phyloP scores from a whole-genome alignment of 2,797 vertebrate genomes.

The Girardinus metallicus region DNA sequence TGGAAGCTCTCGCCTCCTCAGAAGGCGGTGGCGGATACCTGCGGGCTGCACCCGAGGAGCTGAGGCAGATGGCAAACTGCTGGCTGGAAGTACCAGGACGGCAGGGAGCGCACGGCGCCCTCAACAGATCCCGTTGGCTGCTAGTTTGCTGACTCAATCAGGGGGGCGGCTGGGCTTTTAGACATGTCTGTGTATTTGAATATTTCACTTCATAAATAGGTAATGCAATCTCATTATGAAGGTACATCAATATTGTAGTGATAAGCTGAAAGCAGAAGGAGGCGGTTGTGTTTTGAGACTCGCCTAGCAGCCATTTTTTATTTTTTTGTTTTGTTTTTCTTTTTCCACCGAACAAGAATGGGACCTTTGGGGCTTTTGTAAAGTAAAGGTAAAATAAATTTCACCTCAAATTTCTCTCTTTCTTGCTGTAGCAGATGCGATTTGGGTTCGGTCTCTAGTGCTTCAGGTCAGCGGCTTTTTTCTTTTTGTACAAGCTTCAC shows the following conservation, averaged over 20 bases:
- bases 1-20: slow-evolving; percentile 60
- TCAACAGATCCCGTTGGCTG: not conserved
- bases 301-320: not conserved
- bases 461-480: not conserved
- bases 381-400: not conserved
- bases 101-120: not conserved
- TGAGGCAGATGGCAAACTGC: slow-evolving; percentile 25
- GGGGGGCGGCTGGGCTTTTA: slow-evolving; percentile 51
- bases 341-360: not conserved
- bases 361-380: not conserved
- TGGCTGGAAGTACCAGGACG: not conserved
- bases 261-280: slow-evolving; percentile 49
- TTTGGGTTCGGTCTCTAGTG: not conserved
- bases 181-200: slow-evolving; percentile 74
- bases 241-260: slow-evolving; percentile 72
- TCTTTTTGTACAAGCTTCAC: not conserved
- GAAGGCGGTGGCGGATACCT: slow-evolving; percentile 66
- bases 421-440: not conserved
- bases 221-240: slow-evolving; percentile 74
- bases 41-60: slow-evolving; percentile 54
- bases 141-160: slow-evolving; percentile 15
- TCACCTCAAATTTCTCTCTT: not conserved
- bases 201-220: slow-evolving; percentile 82
- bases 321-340: not conserved
- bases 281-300: not conserved